Evolutionary conservation across 2,888 invertebrate species (phyloP).

Genomic region (Hetaerina titia): DNA sequence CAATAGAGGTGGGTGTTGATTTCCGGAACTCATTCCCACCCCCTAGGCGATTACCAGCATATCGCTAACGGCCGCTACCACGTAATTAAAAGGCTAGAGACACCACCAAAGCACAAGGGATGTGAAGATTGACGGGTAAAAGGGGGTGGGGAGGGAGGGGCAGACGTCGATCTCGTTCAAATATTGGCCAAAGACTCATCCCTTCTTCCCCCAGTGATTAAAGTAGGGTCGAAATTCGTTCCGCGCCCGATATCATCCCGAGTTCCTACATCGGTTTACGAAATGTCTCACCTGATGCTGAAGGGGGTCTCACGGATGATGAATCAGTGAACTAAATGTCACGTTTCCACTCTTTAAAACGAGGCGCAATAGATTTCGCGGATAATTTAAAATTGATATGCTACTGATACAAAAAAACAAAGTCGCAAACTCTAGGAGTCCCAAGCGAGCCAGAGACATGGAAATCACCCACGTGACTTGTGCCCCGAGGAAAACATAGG

Average conservation of each 20-base stretch:
- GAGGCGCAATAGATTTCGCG: no score
- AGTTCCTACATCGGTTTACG: not conserved
- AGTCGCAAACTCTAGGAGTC: no score
- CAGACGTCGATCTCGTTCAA: not conserved
- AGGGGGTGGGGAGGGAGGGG: not conserved
- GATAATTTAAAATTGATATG: no score
- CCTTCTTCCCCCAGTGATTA: not conserved
- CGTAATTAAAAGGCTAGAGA: not conserved
- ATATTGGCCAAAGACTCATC: not conserved
- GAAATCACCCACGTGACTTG: no score
- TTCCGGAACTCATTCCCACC: not conserved
- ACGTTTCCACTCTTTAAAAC: no score
- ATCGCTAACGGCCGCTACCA: not conserved
- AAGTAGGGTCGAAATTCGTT: not conserved
- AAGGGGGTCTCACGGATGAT: no score
- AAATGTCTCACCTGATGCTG: no score
- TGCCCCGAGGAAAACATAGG: no score
- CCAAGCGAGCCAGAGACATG: no score
- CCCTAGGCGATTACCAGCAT: not conserved
- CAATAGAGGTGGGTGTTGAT: not conserved
- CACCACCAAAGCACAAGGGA: not conserved
- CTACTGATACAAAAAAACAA: no score
- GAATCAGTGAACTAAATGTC: no score
- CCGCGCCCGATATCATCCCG: not conserved
- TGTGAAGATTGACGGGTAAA: no score